These are phyloP conservation scores for Hydraecia micacea DNA, from an alignment of 2,888 invertebrate genomes.

Conservation along the genomic window DNA sequence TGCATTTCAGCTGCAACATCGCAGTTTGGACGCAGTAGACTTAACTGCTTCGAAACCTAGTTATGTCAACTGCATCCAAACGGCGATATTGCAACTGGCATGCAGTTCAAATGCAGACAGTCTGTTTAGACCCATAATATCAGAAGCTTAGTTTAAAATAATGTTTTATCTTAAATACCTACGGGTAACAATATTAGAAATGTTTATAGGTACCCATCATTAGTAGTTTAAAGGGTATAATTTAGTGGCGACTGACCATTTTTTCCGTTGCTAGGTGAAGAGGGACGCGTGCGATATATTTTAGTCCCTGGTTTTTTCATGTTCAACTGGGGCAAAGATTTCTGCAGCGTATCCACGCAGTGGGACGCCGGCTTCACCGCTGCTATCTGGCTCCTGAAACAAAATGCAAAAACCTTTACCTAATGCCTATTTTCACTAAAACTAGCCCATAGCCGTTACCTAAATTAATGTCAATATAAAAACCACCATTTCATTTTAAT, in stretches of 20 bases:
- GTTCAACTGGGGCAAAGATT: slow-evolving; percentile 80
- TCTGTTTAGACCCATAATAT: too few relatives aligned
- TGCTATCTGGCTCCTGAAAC: slow-evolving; percentile 72
- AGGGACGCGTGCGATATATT: slow-evolving; percentile 68
- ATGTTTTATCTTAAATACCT: slow-evolving; percentile 3
- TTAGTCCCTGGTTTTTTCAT: slow-evolving; percentile 66
- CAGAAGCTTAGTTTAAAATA: not conserved
- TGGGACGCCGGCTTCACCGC: slow-evolving; percentile 88
- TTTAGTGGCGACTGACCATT: slow-evolving; percentile 75
- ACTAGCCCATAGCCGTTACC: not conserved
- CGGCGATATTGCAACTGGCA: too few relatives aligned
- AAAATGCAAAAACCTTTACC: slow-evolving; percentile 69
- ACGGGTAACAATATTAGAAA: not conserved
- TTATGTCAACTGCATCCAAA: too few relatives aligned
- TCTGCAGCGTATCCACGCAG: slow-evolving; percentile 82
- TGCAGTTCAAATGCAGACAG: too few relatives aligned
- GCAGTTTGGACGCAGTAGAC: too few relatives aligned
- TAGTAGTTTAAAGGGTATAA: slow-evolving; percentile 32
- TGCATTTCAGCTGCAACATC: too few relatives aligned
- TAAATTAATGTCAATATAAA: not conserved
- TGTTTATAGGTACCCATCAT: not conserved
- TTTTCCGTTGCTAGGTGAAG: slow-evolving; percentile 71
- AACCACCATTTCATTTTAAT: not conserved
- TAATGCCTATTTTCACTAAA: not conserved
- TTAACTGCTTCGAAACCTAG: too few relatives aligned